Evolutionary conservation across 2,113 vertebrate species (phyloP).

Genomic region (Bolborhynchus lineola): DNA sequence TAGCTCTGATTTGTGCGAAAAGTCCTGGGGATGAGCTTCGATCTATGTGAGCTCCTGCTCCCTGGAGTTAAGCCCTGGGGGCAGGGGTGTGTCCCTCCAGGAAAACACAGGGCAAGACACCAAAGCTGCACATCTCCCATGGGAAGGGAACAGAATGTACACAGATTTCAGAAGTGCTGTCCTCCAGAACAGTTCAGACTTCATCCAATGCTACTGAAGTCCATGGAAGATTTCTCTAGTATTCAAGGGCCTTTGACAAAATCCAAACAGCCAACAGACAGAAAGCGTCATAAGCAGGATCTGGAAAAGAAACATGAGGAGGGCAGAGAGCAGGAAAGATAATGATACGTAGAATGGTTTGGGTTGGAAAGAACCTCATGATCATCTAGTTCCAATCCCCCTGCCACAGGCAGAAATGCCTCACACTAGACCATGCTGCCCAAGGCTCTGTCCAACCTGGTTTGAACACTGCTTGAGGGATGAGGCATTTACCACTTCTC

Average conservation of each 20-base stretch:
- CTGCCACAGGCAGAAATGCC: not conserved
- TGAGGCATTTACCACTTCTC: not conserved
- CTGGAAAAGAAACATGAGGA: not conserved
- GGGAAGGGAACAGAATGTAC: not conserved
- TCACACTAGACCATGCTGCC: not conserved
- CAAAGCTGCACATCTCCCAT: accelerated
- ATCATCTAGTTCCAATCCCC: not conserved
- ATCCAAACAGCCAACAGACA: not conserved
- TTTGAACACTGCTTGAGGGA: not conserved
- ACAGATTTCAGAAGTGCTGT: not conserved
- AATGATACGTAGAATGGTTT: not conserved
- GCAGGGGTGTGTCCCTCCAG: not conserved
- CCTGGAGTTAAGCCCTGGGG: not conserved
- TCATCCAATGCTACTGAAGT: not conserved
- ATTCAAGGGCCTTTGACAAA: not conserved
- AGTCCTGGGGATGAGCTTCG: not conserved
- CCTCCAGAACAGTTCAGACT: not conserved
- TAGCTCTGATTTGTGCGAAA: not conserved
- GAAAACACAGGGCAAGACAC: accelerated
- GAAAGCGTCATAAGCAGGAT: not conserved
- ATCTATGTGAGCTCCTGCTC: not conserved
- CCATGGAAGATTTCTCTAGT: not conserved
- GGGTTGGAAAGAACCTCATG: not conserved
- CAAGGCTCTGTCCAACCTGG: not conserved
- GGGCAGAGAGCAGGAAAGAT: not conserved